Conservation (phyloP, 2,888 invertebrate species). For the Idaea aversata region DNA sequence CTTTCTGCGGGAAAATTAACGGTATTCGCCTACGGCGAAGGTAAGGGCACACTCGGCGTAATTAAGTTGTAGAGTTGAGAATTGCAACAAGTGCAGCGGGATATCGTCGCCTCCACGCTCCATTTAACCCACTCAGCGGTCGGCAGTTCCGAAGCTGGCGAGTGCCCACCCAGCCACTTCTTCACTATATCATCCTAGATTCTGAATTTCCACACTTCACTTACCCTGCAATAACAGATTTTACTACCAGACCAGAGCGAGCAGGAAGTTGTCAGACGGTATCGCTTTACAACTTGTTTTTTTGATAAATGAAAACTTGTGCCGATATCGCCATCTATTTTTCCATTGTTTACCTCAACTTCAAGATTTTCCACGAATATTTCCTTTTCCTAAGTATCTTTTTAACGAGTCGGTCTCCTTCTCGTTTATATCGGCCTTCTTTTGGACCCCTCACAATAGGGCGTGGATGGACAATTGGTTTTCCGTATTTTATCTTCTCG, state of each 20-base stretch:
- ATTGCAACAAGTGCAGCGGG: conserved; percentile 76
- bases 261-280: conserved; percentile 22
- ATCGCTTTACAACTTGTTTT: conserved; percentile 36
- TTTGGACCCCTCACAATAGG: conserved; percentile 47
- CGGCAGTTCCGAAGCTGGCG: conserved; percentile 47
- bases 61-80: conserved; percentile 68
- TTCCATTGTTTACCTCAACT: conserved; percentile 52
- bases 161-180: conserved; percentile 37
- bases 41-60: conserved; percentile 66
- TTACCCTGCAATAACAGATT: conserved; percentile 23
- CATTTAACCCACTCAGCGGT: conserved; percentile 69
- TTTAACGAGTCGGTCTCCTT: conserved; percentile 49
- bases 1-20: conserved; percentile 65
- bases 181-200: conserved; percentile 43
- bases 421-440: conserved; percentile 50
- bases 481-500: conserved; percentile 37
- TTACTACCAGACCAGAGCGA: conserved; percentile 26
- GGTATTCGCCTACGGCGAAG: conserved; percentile 67
- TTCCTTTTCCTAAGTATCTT: conserved; percentile 51
- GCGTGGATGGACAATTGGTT: conserved; percentile 52
- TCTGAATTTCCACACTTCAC: conserved; percentile 27
- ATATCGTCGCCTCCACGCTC: conserved; percentile 60
- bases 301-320: conserved; percentile 56
- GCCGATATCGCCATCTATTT: conserved; percentile 38
- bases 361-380: conserved; percentile 49